Conservation (phyloP, 2,113 vertebrate genomes). For the western clawed frog (Xenopus tropicalis) region UCB_Xtro_10.0 CM004446.2:30638501-30639000, state of each 20-base stretch:
- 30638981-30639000: too few relatives aligned
- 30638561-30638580: too few relatives aligned
- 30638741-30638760: neutral
- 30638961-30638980: neutral
- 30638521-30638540: too few relatives aligned
- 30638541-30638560: too few relatives aligned
- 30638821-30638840: neutral
- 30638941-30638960: neutral
- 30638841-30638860: neutral
- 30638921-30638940: neutral
- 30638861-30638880: neutral
- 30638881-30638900: neutral
- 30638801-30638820: neutral
- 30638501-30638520: neutral
- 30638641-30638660: too few relatives aligned
- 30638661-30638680: neutral
- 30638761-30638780: neutral
- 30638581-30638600: too few relatives aligned
- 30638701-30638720: neutral
- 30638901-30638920: neutral
- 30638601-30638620: too few relatives aligned
- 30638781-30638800: neutral
- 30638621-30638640: too few relatives aligned
- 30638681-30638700: neutral
- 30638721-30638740: neutral